Evolutionary conservation across 2,888 invertebrate species (phyloP).

Genomic region (Dolichopus griseipennis): DNA sequence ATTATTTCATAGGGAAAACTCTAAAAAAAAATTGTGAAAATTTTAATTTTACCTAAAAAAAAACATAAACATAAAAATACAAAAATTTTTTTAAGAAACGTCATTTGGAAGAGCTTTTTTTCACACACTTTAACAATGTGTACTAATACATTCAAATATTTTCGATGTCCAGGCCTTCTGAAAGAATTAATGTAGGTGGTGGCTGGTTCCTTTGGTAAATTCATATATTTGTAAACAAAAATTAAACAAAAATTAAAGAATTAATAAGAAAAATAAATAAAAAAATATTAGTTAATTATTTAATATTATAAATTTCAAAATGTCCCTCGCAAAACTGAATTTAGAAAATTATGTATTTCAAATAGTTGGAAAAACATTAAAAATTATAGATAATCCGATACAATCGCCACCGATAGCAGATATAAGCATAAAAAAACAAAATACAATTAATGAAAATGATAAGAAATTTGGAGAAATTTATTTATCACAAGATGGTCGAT

Average conservation of each 20-base stretch:
- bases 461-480: background rate
- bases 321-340: background rate
- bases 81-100: too few species aligned
- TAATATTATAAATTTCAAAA: background rate
- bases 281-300: background rate
- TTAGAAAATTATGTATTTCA: background rate
- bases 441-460: background rate
- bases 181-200: too few species aligned
- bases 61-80: too few species aligned
- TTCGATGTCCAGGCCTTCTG: too few species aligned
- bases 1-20: too few species aligned
- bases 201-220: background rate
- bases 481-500: background rate
- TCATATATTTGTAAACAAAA: background rate
- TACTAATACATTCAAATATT: too few species aligned
- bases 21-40: too few species aligned
- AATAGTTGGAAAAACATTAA: conserved; percentile 4
- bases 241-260: background rate
- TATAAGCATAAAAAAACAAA: background rate
- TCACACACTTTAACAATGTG: too few species aligned
- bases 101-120: too few species aligned
- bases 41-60: too few species aligned
- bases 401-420: background rate
- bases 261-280: background rate
- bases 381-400: background rate